Base-by-base conservation (phyloP, 64 coral and sea anemone genomes). In the Montipora sp. region DNA sequence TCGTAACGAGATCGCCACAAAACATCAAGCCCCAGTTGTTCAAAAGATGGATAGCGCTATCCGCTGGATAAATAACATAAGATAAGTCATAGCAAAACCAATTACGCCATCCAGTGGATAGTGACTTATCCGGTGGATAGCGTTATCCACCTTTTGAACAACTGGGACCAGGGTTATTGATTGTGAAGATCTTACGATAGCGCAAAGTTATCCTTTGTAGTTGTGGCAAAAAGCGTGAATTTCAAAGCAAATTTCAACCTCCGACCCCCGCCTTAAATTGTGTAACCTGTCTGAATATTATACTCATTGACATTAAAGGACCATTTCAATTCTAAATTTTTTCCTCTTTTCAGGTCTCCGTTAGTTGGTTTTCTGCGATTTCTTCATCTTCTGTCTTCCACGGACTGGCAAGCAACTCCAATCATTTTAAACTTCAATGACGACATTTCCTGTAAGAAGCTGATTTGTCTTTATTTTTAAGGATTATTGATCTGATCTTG, bases 401-500 rank as follows among this genome's bases (percentile, higher is more conserved):
- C 87, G 6, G 94, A 96, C 75, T 99, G 98, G 98, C 90, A 96
- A 79, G 80, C 77, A 45, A 94, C 75, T 59, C 88, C 92, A 2
- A 75, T 99, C 15, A 81, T 99, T 80, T 78, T 99, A 2, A 99
- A 96, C 51, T 85, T 99, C 46, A 99, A 99, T 79, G 90, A 80
- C 74, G 83, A 96, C 58, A 78, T 99, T 48, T 89, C 94, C 80
- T 92, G 98, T 99, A 55, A 47, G 92, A 89, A 46, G 44, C 6
- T 48, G 0, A 3, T 7, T 48, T 47, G 0, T n/a, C 19, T 84
- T 50, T 12, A 4, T 20, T 50, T 15, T 9, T 75, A 14, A 15
- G 1, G 60, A 63, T 1, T 63, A 0, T 16, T 4, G 36, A 36
- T 36, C 36, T 36, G 36, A 36, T 36, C 36, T 36, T 36, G 36